These are phyloP conservation scores for Phlogophora meticulosa DNA, from an alignment of 2,888 invertebrate genomes.

Conservation along the genomic window DNA sequence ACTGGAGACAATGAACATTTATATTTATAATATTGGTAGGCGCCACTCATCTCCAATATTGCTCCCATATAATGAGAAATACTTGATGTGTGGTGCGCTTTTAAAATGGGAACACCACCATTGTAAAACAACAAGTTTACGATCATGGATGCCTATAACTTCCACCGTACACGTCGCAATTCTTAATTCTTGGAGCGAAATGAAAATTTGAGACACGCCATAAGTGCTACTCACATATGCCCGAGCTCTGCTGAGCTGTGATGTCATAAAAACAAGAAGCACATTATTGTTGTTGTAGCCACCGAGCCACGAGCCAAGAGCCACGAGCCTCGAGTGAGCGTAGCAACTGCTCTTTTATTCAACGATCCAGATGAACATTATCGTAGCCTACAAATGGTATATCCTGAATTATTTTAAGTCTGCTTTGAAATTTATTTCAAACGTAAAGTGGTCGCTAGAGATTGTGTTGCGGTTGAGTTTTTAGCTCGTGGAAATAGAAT, in stretches of 20 bases:
- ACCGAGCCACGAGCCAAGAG: neutral
- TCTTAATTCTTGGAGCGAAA: slow-evolving; percentile 32
- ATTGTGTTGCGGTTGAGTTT: slow-evolving; percentile 44
- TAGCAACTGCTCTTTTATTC: slow-evolving; percentile 60
- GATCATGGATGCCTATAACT: slow-evolving; percentile 18
- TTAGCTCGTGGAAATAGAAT: slow-evolving; percentile 32
- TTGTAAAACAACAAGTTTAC: slow-evolving; percentile 20
- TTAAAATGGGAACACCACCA: neutral
- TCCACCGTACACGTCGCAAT: slow-evolving; percentile 1
- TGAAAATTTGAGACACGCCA: slow-evolving; percentile 37
- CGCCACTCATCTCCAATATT: no score
- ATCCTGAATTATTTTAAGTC: slow-evolving; percentile 57
- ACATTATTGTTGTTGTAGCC: slow-evolving; percentile 58
- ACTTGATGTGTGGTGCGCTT: neutral
- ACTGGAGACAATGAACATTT: no score
- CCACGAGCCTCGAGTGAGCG: neutral
- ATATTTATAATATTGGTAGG: no score
- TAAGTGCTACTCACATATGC: slow-evolving; percentile 52
- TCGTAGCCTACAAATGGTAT: slow-evolving; percentile 61
- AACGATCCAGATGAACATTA: slow-evolving; percentile 56
- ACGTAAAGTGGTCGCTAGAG: slow-evolving; percentile 48
- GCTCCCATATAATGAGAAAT: neutral
- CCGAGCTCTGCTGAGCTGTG: slow-evolving; percentile 26
- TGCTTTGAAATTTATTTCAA: slow-evolving; percentile 51
- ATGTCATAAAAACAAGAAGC: slow-evolving; percentile 56